Conservation (phyloP, 2,797 vertebrate genomes). For the Mormyrus hasselquistii region DNA sequence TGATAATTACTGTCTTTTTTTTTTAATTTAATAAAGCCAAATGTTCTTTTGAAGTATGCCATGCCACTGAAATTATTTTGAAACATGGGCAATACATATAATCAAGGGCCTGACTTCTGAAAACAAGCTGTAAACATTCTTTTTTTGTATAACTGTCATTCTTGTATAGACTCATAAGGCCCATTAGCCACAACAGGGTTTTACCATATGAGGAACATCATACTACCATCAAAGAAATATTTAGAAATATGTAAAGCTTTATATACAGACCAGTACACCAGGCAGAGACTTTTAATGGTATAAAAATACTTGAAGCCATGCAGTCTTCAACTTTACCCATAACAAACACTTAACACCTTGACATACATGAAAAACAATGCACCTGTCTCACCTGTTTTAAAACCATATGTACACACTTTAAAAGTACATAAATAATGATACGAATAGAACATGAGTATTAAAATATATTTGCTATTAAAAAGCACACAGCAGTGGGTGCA, state of each 20-base stretch:
- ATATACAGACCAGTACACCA: not conserved
- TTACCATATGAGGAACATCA: not conserved
- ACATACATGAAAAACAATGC: constrained; percentile 39
- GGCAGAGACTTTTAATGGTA: constrained; percentile 5
- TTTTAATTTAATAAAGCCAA: constrained; percentile 55
- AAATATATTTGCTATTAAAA: constrained; percentile 29
- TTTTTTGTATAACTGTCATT: not conserved
- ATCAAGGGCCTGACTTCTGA: not conserved
- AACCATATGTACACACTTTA: constrained; percentile 56
- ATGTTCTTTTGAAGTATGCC: constrained; percentile 32
- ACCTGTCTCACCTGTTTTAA: constrained; percentile 34
- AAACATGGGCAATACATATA: not conserved
- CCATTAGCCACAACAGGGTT: not conserved
- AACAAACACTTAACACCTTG: constrained; percentile 33
- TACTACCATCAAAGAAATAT: not conserved
- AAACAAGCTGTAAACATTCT: not conserved
- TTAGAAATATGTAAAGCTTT: not conserved
- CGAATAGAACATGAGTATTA: constrained; percentile 50
- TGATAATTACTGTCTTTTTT: constrained; percentile 35
- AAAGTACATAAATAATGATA: constrained; percentile 63
- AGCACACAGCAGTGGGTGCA: constrained; percentile 37
- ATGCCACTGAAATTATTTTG: not conserved
- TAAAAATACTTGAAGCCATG: constrained; percentile 66
- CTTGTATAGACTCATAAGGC: not conserved
- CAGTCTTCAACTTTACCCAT: constrained; percentile 39